phyloP scores from a whole-genome alignment of 1,140 invertebrate genomes.

The Drosophila eugracilis region DNA sequence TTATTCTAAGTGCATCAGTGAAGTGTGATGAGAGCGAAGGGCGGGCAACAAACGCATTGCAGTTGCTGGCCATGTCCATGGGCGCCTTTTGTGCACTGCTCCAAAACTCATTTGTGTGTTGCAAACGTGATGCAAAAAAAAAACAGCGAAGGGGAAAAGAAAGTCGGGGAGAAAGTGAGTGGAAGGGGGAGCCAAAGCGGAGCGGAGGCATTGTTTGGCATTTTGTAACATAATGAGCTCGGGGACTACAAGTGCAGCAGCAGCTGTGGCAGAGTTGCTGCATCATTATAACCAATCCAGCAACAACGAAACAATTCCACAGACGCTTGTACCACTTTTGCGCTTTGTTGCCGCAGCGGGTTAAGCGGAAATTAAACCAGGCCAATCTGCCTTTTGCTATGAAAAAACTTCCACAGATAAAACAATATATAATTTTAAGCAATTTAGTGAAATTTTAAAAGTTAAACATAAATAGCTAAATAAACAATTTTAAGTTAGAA shows the following conservation, averaged over 20 bases:
- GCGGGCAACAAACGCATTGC: constrained; percentile 55
- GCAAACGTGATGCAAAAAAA: constrained; percentile 30
- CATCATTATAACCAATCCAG: constrained; percentile 55
- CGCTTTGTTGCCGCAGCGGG: constrained; percentile 75
- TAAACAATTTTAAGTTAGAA: not conserved
- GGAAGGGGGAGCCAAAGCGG: not conserved
- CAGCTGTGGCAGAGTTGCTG: constrained; percentile 52
- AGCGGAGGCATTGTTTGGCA: constrained; percentile 76
- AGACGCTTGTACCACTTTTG: constrained; percentile 82
- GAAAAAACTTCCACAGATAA: constrained; percentile 1
- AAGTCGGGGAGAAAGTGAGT: constrained; percentile 6
- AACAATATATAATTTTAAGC: no score
- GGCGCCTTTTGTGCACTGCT: constrained; percentile 66
- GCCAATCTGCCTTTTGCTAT: constrained; percentile 53
- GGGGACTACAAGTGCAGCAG: constrained; percentile 74
- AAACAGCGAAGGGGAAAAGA: constrained; percentile 9
- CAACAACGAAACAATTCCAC: constrained; percentile 67
- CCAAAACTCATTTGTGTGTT: constrained; percentile 73
- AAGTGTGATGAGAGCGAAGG: constrained; percentile 1
- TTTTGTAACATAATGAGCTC: constrained; percentile 83
- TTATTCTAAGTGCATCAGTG: not conserved
- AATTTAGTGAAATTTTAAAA: no score
- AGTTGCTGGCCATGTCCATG: constrained; percentile 65
- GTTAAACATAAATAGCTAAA: no score
- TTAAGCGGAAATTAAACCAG: constrained; percentile 80